Evolutionary conservation across 2,113 vertebrate genomes (phyloP), one percentile per base, ranked within the genome.

Genomic region (Chroicocephalus ridibundus): DNA sequence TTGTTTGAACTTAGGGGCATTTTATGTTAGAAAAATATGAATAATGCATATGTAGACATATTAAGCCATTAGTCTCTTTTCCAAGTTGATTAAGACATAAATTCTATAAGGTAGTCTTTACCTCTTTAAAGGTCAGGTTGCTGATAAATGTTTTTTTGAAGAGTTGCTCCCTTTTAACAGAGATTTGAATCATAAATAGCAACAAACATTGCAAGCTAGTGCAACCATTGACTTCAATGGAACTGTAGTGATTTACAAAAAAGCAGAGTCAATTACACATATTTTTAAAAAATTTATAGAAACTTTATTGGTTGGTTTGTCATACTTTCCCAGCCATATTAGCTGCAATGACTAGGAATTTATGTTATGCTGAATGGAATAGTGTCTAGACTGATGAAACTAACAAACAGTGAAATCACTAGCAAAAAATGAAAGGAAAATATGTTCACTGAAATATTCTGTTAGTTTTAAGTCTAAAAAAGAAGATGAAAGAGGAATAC

Each of bases 11-110:
- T 92, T 82, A 72, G 26, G 24, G 31, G 13, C 12, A 55, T 31
- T 62, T 96, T 81, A 77, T 70, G 16, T 54, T 61, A n/a, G 25
- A 86, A 94, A 91, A 83, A 65, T 24, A 93, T 78, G 40, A 97
- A 89, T 86, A 94, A 96, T 78, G 18, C 36, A 88, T 91, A 57
- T 66, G 49, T 69, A 74, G 54, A 31, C 15, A 38, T 51, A 88
- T 51, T 46, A 83, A 65, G 27, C 12, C 81, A 86, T 94, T 83
- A 93, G 74, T 91, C 69, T 81, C 8, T 93, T 93, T 94, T 78
- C 46, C 46, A 86, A 74, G 60, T 58, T 80, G 54, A 91, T 93
- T 89, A 91, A 89, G 36, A 86, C 19, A 81, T 77, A 91, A 94
- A 91, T 91, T 82, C 69, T 84, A 11, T 54, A 58, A 46, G 3